Base-by-base conservation (phyloP, 1,140 invertebrate genomes). In the Leptonema lineaticorne region DNA sequence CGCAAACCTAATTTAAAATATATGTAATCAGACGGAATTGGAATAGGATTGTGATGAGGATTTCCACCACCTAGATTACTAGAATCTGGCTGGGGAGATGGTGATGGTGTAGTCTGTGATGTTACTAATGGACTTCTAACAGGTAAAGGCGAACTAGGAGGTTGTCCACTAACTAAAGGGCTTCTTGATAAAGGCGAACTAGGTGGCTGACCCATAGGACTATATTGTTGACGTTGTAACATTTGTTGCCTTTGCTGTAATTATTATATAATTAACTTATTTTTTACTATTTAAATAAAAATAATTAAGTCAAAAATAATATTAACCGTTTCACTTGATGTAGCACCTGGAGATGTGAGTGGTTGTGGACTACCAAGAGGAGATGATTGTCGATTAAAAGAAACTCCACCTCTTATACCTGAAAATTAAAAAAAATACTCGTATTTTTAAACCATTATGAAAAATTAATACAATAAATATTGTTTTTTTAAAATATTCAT, bases 101-200 rank as follows among this genome's bases (percentile, higher is more conserved):
- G 3, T 82, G 70, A 59, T 80, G 82, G 59, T 80, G 82, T 29
- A 79, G 79, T 16, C 11, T 62, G 58, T 8, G 67, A 6, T 9
- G 67, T 16, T 7, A 83, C 74, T 83, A 85, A 85, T 0, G 84
- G 84, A 57, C 83, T 85, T 4, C 79, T 82, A 71, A 84, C 85
- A 1, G 81, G 75, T 69, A 78, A 75, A 57, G 75, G 75, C 11
- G 69, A 77, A 53, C 78, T 75, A 45, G 70, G 70, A 0, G 71
- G 74, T 72, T 83, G 75, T 76, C 68, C 37, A 77, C 78, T 26
- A 63, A 53, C 68, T 82, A 72, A 81, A 69, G 88, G 87, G 72
- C 87, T 89, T 22, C 88, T 81, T 3, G 87, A 83, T 74, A 88
- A 81, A 0, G 89, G 89, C 0, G 88, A 90, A 50, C 80, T 84